Base-by-base conservation (phyloP, 2,888 invertebrate species). In the Ectemnius cavifrons region DNA sequence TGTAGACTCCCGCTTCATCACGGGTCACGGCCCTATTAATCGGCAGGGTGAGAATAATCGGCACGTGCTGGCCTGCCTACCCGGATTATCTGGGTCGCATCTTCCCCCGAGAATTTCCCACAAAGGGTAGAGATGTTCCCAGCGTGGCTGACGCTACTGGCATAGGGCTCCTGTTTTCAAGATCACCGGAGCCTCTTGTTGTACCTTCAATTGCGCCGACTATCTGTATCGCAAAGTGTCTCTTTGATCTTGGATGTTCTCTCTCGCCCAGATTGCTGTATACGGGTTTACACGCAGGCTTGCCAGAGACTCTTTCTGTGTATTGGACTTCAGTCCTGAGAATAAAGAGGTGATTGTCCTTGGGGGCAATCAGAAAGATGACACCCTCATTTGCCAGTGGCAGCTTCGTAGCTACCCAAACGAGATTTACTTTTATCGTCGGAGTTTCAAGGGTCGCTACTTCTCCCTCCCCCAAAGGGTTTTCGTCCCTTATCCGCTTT, bases 361-460 rank as follows among this genome's bases (percentile, higher is more conserved):
- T 56, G 16, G 71, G 71, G 82, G 78, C 79, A 84, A 85, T 85
- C 80, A 70, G 80, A 77, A 84, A 80, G 79, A 84, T 79, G 81
- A 84, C 81, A 79, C 81, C 77, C 80, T 81, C 80, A 81, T 85
- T 85, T 84, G 79, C 81, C 78, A 75, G 70, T 76, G 74, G 71
- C 73, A 71, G 70, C 71, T 75, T 71, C 75, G 67, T 64, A 70
- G 64, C 70, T 59, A 52, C 75, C 71, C 75, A 70, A 49, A 71
- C 63, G 66, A 78, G 79, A 84, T 84, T 37, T 83, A 84, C 79
- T 83, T 84, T 83, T 77, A 84, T 83, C 82, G 81, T 63, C 68
- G 64, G 73, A 77, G 68, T 79, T 76, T 79, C 78, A 79, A 77
- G 73, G 80, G 72, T 68, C 65, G 63, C 65, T 52, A 5, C 37